phyloP scores from a whole-genome alignment of 1,140 invertebrate species.

The Trichonephila inaurata region DNA sequence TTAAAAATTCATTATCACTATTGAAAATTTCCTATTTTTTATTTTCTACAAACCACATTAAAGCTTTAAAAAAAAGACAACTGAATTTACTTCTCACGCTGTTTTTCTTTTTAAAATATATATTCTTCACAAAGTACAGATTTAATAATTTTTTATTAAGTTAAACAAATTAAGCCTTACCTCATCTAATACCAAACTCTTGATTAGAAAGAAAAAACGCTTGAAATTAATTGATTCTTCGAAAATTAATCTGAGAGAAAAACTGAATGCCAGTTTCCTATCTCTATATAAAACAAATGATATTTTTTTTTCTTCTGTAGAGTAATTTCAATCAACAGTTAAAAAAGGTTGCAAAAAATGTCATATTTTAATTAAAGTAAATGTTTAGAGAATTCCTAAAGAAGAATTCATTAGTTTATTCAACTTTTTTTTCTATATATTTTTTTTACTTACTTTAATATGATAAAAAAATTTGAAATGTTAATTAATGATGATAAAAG shows the following conservation, averaged over 20 bases:
- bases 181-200: background rate
- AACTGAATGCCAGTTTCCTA: background rate
- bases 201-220: background rate
- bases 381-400: background rate
- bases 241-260: background rate
- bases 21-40: too few relatives aligned
- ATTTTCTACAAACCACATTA: too few relatives aligned
- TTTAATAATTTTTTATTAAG: background rate
- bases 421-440: background rate
- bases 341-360: background rate
- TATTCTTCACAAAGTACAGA: background rate
- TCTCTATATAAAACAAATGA: background rate
- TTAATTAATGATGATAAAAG: background rate
- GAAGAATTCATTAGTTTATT: conserved; percentile 26
- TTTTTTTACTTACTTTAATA: background rate
- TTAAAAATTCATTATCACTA: too few relatives aligned
- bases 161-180: background rate
- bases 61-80: too few relatives aligned
- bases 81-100: too few relatives aligned
- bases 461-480: background rate
- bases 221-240: background rate
- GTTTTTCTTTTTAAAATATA: too few relatives aligned
- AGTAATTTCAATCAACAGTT: conserved; percentile 6
- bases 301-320: background rate
- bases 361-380: conserved; percentile 42